phyloP scores from a whole-genome alignment of 1,140 invertebrate genomes.

The Spodoptera frugiperda region DNA sequence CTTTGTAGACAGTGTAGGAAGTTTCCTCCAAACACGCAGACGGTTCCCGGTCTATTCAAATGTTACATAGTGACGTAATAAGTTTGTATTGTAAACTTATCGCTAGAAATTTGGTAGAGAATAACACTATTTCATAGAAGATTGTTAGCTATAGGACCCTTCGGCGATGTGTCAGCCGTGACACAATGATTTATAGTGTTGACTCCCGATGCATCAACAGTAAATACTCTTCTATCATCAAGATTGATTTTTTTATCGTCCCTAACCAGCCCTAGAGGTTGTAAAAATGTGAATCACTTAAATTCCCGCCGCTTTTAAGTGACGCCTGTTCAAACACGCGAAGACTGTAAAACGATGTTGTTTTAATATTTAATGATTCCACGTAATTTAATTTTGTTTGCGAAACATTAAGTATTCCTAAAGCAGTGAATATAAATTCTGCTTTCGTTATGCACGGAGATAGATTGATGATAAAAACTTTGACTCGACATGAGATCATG shows the following conservation, averaged over 20 bases:
- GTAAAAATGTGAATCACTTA: conserved; percentile 25
- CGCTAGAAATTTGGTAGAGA: not conserved
- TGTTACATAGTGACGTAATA: not conserved
- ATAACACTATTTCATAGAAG: not conserved
- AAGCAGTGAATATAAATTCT: conserved; percentile 10
- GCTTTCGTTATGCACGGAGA: not conserved
- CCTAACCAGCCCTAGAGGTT: conserved; percentile 23
- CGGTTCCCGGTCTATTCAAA: not conserved
- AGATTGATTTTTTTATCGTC: conserved; percentile 36
- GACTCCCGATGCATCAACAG: not conserved
- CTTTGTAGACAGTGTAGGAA: conserved; percentile 9
- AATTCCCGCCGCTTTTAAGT: conserved; percentile 24
- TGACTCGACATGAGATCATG: not conserved
- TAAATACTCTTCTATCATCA: conserved; percentile 4
- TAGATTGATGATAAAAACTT: not conserved
- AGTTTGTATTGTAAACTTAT: not conserved
- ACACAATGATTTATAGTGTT: conserved; percentile 30
- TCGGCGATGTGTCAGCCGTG: not conserved
- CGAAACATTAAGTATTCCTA: conserved; percentile 14
- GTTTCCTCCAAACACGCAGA: conserved; percentile 1
- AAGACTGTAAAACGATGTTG: conserved; percentile 31
- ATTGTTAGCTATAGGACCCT: conserved; percentile 2
- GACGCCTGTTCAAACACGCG: conserved; percentile 34
- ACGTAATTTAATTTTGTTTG: conserved; percentile 37
- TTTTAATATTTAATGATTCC: conserved; percentile 38